Evolutionary conservation across 2,113 vertebrate genomes (phyloP).

Genomic region (Brachypteracias leptosomus): DNA sequence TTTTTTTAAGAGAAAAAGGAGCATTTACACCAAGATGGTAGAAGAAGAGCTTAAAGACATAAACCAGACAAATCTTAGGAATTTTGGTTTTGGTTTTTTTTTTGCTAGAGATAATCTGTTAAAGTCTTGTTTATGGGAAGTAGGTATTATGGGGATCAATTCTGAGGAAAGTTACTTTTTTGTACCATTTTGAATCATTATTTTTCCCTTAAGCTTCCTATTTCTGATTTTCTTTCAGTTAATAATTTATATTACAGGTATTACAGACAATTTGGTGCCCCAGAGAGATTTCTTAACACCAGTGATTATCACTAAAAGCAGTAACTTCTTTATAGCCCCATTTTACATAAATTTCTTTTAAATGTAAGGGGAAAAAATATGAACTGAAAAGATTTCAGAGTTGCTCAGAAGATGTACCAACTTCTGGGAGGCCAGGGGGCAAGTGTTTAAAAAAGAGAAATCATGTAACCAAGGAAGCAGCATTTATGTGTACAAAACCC

Average conservation of each 20-base stretch:
- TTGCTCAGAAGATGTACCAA: background rate
- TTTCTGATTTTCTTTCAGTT: slow-evolving; percentile 15
- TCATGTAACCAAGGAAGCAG: background rate
- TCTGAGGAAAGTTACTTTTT: background rate
- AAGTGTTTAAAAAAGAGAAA: background rate
- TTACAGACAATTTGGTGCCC: background rate
- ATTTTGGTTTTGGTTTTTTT: background rate
- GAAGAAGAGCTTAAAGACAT: background rate
- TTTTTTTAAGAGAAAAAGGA: background rate
- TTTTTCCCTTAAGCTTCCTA: slow-evolving; percentile 6
- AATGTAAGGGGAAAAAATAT: background rate
- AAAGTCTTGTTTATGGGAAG: background rate
- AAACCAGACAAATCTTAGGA: background rate
- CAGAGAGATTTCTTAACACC: slow-evolving; percentile 25
- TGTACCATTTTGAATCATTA: background rate
- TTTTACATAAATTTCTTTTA: slow-evolving; percentile 11
- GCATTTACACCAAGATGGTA: background rate
- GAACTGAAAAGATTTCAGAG: background rate
- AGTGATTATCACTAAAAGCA: background rate
- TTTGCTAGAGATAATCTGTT: background rate
- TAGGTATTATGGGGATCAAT: background rate
- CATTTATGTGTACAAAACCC: slow-evolving; percentile 77
- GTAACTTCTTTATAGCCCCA: background rate
- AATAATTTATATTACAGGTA: slow-evolving; percentile 11
- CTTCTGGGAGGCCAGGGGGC: background rate